Base-by-base conservation (phyloP, 2,797 vertebrate species). In the Pelodytes ibericus region DNA sequence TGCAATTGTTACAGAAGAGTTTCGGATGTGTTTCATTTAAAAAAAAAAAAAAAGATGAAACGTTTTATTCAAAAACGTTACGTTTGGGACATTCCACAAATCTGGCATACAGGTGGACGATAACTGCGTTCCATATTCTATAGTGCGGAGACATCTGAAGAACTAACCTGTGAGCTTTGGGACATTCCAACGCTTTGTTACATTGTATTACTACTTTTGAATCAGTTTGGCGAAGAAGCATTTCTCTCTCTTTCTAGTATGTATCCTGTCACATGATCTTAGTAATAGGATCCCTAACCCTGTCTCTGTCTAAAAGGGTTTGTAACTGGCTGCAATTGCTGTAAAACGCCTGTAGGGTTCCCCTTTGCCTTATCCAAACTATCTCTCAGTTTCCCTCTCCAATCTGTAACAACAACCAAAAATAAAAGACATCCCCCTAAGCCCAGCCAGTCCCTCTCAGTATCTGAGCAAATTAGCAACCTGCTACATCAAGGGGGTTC, bases 391-490 rank as follows among this genome's bases (percentile, higher is more conserved):
- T 29, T 70, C 62, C 39, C 57, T 58, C 49, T 71, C 68, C 70
- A 72, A 68, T 78, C 75, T 53, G n/a, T 78, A 61, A 72, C 70
- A 78, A 78, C 70, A 72, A 71, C 39, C 56, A 59, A 72, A 72
- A 77, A 78, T 78, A 78, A 60, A 72, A 78, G 75, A 70, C 69
- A 78, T 78, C 62, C 51, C 68, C 75, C 75, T 36, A 60, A 78
- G 56, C 75, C 31, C 62, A 78, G 75, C 70, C 75, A 78, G 69
- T 78, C 69, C 70, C 70, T 78, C 62, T 61, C 53, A 72, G 70
- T 70, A 78, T 71, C 75, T 67, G 75, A 77, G 61, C 49, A 66
- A 77, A 77, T 77, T 58, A 78, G 26, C 76, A 73, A 79, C 70
- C 76, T 79, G 76, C 76, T 57, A 30, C 58, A 63, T 61, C 68